Evolutionary conservation across 2,888 invertebrate species (phyloP).

Genomic region (Malacosoma neustria): DNA sequence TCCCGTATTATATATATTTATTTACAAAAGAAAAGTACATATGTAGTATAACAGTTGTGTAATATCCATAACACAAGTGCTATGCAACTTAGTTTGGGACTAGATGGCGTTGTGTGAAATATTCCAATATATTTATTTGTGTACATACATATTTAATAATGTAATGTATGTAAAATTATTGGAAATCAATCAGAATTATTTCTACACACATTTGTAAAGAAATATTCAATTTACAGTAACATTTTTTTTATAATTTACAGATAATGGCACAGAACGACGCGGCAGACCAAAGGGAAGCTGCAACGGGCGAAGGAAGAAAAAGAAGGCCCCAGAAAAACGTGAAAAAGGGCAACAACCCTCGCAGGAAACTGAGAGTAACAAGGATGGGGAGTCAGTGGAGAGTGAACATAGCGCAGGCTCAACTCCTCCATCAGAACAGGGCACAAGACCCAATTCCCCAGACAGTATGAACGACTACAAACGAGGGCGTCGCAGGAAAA

Average conservation of each 20-base stretch:
- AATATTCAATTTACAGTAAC: not conserved
- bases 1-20: too few species aligned
- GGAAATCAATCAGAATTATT: too few species aligned
- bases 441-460: constrained; percentile 56
- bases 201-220: too few species aligned
- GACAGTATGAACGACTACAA: constrained; percentile 38
- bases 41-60: too few species aligned
- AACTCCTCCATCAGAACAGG: constrained; percentile 54
- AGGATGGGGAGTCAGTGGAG: constrained; percentile 58
- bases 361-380: constrained; percentile 65
- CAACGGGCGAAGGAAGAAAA: constrained; percentile 50
- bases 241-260: constrained; percentile 24
- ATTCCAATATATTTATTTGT: too few species aligned
- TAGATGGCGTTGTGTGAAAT: too few species aligned
- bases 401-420: constrained; percentile 61
- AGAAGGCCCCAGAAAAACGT: constrained; percentile 49
- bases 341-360: constrained; percentile 53
- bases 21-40: too few species aligned
- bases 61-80: too few species aligned
- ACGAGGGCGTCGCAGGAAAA: constrained; percentile 31
- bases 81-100: too few species aligned
- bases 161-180: too few species aligned
- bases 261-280: constrained; percentile 53
- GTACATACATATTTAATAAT: too few species aligned
- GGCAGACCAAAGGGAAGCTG: constrained; percentile 57